Evolutionary conservation across 2,888 invertebrate species (phyloP), one percentile per base, ranked within the genome.

Genomic region (Pseudoips prasinana): DNA sequence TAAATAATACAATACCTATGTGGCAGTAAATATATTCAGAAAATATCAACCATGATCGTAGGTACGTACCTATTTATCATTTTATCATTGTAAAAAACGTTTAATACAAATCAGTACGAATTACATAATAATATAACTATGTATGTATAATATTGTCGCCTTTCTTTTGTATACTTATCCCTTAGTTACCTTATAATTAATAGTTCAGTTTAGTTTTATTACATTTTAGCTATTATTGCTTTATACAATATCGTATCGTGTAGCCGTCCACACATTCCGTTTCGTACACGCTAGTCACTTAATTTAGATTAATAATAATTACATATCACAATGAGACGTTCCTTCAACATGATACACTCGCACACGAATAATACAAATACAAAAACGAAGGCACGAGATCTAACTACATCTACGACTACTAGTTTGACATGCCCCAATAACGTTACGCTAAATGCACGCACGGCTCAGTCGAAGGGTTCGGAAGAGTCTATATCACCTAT

Each of bases 261-360:
- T 69, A 75, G 74, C 73, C 75, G 77, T 75, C 73, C 78, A 77
- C 74, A 70, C 79, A 70, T 68, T 73, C 77, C 71, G 73, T 70
- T 77, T 79, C 73, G 69, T 78, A 77, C 82, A 82, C 78, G 74
- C 78, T 82, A 85, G 78, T 82, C 81, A 84, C 85, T 86, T 85
- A 87, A 85, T 85, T 86, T 86, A 86, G 86, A 83, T 83, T 81
- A 71, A 82, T 83, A 85, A 81, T 87, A 88, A 86, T 88, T 86
- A 88, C 84, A 88, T 88, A 88, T 88, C 87, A 88, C 87, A 88
- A 84, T 87, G 86, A 85, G 84, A 84, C 84, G 79, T 84, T 82
- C 79, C 80, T 78, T 80, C 76, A 73, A 76, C 76, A 75, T 65
- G 70, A 74, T 73, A 73, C 80, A 83, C 79, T 79, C 80, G 74